A percentile compares a stretch with the other conserved stretches of the same genome.
Evolutionary conservation across 2,797 vertebrate genomes (phyloP).

Genomic region (Borostomias antarcticus): DNA sequence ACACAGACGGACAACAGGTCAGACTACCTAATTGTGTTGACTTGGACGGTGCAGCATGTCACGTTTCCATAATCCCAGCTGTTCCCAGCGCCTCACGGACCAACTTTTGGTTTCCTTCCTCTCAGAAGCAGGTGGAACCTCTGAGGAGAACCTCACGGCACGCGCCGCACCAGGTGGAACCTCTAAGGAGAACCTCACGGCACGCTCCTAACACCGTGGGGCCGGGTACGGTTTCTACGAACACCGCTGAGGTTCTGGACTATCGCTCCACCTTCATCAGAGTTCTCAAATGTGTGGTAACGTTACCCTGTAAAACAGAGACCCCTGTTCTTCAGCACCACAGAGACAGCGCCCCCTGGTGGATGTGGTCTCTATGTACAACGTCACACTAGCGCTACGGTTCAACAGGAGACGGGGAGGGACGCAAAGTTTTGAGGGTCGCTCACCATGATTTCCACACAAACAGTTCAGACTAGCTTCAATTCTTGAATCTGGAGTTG

Average conservation of each 20-base stretch:
- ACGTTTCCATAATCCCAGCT: background rate
- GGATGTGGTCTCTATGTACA: conserved; percentile 3
- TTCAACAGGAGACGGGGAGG: background rate
- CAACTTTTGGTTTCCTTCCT: background rate
- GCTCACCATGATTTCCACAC: conserved; percentile 14
- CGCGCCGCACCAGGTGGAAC: too few species aligned
- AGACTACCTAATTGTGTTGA: background rate
- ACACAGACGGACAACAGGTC: background rate
- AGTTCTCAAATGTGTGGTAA: too few species aligned
- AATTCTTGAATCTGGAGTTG: conserved; percentile 31
- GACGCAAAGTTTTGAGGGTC: conserved; percentile 33
- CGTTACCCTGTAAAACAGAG: too few species aligned
- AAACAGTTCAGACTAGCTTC: conserved; percentile 5
- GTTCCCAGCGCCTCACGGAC: background rate
- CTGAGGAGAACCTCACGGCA: background rate
- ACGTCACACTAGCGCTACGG: background rate
- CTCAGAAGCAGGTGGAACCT: background rate
- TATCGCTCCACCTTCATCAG: too few species aligned
- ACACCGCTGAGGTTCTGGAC: too few species aligned
- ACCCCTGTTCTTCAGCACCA: conserved; percentile 42
- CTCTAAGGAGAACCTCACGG: background rate
- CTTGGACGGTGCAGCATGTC: too few species aligned
- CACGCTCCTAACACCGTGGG: too few species aligned
- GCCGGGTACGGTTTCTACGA: too few species aligned
- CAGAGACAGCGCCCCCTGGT: conserved; percentile 40